Base-by-base conservation (phyloP, 2,113 vertebrate genomes). In the Ariopsis seemanni region DNA sequence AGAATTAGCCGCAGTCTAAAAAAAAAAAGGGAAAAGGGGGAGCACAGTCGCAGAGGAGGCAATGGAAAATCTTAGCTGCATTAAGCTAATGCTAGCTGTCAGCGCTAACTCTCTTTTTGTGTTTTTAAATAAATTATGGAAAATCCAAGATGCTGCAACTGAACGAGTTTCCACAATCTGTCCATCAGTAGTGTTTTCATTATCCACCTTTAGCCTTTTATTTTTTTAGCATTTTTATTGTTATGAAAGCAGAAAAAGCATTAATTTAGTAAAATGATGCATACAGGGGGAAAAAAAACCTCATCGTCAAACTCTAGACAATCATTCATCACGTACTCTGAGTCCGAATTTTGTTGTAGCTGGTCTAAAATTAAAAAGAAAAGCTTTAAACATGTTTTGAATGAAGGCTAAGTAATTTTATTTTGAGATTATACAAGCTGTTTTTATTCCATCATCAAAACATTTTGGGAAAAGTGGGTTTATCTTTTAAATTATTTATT, bases 71-170 rank as follows among this genome's bases (percentile, higher is more conserved):
- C 88, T 82, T 88, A 91, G 92, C 89, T 91, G 88, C 92, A 91
- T 92, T 91, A 93, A 90, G 91, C 83, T 91, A 88, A 89, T 17
- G 42, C 89, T 90, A 92, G 86, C 92, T 93, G 93, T 93, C 92
- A 91, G 83, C 55, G 88, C 82, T 11, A 58, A 72, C 77, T 82
- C 15, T 1, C 83, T 52, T 55, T 78, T 91, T 93, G 92, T 91
- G 91, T 58, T 17, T 42, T 48, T 18, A 42, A 27, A 94, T 95
- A 88, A 93, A 94, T 94, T 91, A 95, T 95, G 95, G 58, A 95
- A 87, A 85, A 55, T 50, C 82, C 82, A 88, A 90, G 25, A 9
- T 14, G 17, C 17, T 22, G 79, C 2, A 9, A 58, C 7, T 7
- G 57, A 82, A 62, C 5, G 9, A 12, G 10, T 12, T 42, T 48